These are phyloP conservation scores for Metacarcinus magister DNA, from an alignment of 2,888 invertebrate genomes.

Conservation along the genomic window DNA sequence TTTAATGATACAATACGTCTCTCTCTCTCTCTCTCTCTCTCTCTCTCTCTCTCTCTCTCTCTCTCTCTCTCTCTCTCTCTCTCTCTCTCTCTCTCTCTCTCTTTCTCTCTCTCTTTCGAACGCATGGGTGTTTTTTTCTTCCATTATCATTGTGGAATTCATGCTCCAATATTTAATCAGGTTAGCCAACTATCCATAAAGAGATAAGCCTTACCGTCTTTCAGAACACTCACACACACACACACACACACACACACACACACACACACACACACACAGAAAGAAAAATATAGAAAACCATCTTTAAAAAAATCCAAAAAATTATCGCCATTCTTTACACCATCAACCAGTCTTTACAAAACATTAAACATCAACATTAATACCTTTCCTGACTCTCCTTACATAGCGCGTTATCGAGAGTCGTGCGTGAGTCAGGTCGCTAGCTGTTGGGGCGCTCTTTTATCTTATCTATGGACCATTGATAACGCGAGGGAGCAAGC, in stretches of 20 bases:
- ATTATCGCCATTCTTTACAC: background rate
- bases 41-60: constrained; percentile 55
- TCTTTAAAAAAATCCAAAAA: background rate
- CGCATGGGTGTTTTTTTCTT: background rate
- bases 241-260: too few species aligned
- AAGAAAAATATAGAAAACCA: background rate
- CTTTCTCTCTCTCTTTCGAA: background rate
- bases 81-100: constrained; percentile 50
- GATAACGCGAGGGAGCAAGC: background rate
- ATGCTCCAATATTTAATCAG: too few species aligned
- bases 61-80: constrained; percentile 57
- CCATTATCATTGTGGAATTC: background rate
- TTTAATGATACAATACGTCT: too few species aligned
- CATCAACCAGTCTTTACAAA: background rate
- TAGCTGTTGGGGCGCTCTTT: background rate
- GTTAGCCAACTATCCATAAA: too few species aligned
- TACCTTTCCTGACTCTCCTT: background rate
- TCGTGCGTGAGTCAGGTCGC: background rate
- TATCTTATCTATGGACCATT: background rate
- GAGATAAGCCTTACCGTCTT: too few species aligned
- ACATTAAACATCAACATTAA: background rate
- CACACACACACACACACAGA: background rate
- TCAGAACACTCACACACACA: too few species aligned
- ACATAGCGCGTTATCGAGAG: background rate
- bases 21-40: constrained; percentile 57